Evolutionary conservation across 2,888 invertebrate genomes (phyloP), one percentile per base, ranked within the genome.

Genomic region (Orchestes rusci): DNA sequence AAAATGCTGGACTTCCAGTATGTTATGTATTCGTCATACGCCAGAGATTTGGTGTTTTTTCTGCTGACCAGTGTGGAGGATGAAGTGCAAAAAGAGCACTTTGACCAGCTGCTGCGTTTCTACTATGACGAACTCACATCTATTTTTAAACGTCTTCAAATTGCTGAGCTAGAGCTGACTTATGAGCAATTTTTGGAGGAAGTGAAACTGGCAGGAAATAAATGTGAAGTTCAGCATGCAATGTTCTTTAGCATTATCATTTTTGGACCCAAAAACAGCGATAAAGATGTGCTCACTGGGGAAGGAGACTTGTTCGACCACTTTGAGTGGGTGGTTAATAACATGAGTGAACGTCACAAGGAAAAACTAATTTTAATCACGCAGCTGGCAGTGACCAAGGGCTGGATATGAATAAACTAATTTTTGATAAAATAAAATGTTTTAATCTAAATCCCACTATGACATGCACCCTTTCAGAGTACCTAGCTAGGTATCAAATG

Each of bases 1-100:
- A 46, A 46, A 32, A 20, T 46, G 2, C 18, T 48, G 3, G 48
- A 48, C 32, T 48, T 48, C 35, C 48, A 48, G 27, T 23, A 40
- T 18, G 27, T 19, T 10, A n/a, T 12, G 2, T 44, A 48, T 16
- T 10, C 17, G 3, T 44, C 39, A 2, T 48, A 29, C 16, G 36
- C 40, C 2, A 19, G n/a, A 5, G 48, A 48, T 31, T 7, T 48
- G 20, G 20, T 44, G 10, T 48, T 48, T 20, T 48, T 48, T 19
- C 27, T 48, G 8, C 29, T 48, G 15, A 40, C 43, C 31, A 48
- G 48, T 19, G 40, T 48, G 2, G 27, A 16, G 16, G 39, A 34
- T 23, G 35, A 32, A 2, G 36, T 44, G 10, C 43, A 23, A 10
- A 34, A 1, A 19, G 12, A 39, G 19, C 10, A 35, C 40, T 19